Evolutionary conservation across 2,113 vertebrate genomes (phyloP).

Genomic region (Agelaius phoeniceus): DNA sequence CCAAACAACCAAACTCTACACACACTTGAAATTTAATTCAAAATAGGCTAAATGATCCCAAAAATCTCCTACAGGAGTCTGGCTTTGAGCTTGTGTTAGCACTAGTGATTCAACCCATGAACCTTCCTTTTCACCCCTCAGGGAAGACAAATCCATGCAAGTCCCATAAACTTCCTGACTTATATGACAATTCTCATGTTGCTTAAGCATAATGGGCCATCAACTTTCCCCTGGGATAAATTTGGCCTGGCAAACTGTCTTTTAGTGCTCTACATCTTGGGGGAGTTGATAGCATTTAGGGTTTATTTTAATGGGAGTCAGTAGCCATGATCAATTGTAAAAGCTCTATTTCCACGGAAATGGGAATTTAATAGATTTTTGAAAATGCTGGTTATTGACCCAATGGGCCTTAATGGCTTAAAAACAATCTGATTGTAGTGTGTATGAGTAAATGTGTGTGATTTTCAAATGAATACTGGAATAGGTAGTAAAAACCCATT

Average conservation of each 20-base stretch:
- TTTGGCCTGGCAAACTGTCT: slow-evolving; percentile 17
- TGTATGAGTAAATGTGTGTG: slow-evolving; percentile 24
- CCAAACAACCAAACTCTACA: neutral
- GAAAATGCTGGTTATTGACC: slow-evolving; percentile 66
- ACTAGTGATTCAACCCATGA: neutral
- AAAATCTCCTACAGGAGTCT: neutral
- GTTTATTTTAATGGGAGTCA: slow-evolving; percentile 56
- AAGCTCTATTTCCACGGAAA: slow-evolving; percentile 64
- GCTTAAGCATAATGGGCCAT: slow-evolving; percentile 61
- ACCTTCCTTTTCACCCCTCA: neutral
- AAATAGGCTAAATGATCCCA: neutral
- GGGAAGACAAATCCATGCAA: slow-evolving; percentile 43
- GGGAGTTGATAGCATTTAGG: slow-evolving; percentile 56
- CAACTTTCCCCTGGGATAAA: slow-evolving; percentile 55
- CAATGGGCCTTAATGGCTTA: slow-evolving; percentile 65
- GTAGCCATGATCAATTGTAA: slow-evolving; percentile 67
- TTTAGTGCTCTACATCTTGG: slow-evolving; percentile 53
- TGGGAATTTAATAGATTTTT: slow-evolving; percentile 73
- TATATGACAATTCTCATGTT: slow-evolving; percentile 40
- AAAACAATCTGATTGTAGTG: slow-evolving; percentile 40
- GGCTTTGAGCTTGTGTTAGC: neutral
- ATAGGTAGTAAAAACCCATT: slow-evolving; percentile 69
- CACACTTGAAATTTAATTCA: neutral
- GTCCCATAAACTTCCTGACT: slow-evolving; percentile 61
- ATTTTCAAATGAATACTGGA: slow-evolving; percentile 61